These are phyloP conservation scores for Panonychus citri DNA, from an alignment of 1,140 invertebrate species.

Conservation along the genomic window DNA sequence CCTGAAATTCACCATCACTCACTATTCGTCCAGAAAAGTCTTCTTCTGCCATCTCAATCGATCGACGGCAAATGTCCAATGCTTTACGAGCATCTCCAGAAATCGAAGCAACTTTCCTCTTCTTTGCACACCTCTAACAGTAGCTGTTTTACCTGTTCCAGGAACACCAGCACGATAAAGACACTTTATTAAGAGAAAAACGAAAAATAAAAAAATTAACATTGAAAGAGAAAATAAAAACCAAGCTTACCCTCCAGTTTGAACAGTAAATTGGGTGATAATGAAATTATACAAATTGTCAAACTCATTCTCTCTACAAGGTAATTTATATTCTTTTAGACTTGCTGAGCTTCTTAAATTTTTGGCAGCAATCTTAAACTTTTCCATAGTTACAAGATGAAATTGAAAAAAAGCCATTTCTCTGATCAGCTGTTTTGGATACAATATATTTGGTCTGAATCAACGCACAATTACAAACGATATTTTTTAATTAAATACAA, in stretches of 20 bases:
- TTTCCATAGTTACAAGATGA: too few relatives aligned
- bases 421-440: too few relatives aligned
- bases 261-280: background rate
- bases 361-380: too few relatives aligned
- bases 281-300: background rate
- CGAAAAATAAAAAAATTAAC: background rate
- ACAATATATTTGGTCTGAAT: too few relatives aligned
- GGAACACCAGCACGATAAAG: slow-evolving; percentile 96
- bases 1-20: slow-evolving; percentile 21
- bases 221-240: background rate
- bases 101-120: slow-evolving; percentile 66
- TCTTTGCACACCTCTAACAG: slow-evolving; percentile 63
- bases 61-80: slow-evolving; percentile 70
- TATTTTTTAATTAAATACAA: too few relatives aligned
- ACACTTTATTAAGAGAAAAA: slow-evolving; percentile 32
- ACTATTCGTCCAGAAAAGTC: slow-evolving; percentile 6
- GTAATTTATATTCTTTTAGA: too few relatives aligned
- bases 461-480: too few relatives aligned
- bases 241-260: background rate
- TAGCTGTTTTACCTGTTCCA: slow-evolving; percentile 94
- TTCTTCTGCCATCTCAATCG: slow-evolving; percentile 50
- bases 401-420: too few relatives aligned
- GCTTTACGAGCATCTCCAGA: slow-evolving; percentile 88
- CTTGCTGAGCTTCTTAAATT: too few relatives aligned
- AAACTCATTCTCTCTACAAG: background rate